These are phyloP conservation scores for Rhinogobius similis DNA, from an alignment of 2,113 vertebrate species.

Conservation along the genomic window DNA sequence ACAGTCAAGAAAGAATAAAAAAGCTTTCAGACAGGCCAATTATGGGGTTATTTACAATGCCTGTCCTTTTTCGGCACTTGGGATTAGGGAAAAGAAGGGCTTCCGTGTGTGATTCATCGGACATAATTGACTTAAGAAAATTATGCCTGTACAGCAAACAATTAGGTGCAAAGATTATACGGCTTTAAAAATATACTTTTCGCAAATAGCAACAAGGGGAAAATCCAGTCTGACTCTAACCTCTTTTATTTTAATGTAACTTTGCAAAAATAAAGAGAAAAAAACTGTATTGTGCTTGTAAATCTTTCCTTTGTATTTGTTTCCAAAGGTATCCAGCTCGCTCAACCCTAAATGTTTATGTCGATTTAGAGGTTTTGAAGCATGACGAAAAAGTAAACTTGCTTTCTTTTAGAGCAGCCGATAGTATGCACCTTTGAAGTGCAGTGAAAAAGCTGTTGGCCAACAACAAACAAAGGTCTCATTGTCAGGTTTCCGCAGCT, in stretches of 20 bases:
- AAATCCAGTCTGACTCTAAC: conserved; percentile 40
- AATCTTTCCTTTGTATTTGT: neutral
- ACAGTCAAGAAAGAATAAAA: conserved; percentile 57
- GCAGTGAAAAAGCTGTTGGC: conserved; percentile 64
- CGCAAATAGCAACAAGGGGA: conserved; percentile 27
- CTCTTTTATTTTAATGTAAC: neutral
- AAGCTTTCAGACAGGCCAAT: conserved; percentile 74
- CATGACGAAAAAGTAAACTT: conserved; percentile 37
- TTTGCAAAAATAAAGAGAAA: neutral
- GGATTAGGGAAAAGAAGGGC: conserved; percentile 40
- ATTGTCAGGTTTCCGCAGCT: conserved; percentile 67
- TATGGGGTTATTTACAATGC: conserved; percentile 73
- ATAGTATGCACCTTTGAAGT: conserved; percentile 68
- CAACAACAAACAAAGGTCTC: conserved; percentile 72
- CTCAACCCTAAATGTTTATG: neutral
- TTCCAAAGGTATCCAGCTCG: neutral
- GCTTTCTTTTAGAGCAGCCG: conserved; percentile 50
- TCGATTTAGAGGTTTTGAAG: neutral
- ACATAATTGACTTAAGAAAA: conserved; percentile 22
- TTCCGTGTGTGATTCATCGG: conserved; percentile 37
- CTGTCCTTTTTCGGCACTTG: conserved; percentile 41
- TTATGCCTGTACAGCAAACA: conserved; percentile 12
- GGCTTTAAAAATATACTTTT: conserved; percentile 37
- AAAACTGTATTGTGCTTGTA: neutral
- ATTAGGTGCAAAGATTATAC: conserved; percentile 38